Conservation (phyloP, 2,888 invertebrate species). For the Drosophila kambysellisi region DNA sequence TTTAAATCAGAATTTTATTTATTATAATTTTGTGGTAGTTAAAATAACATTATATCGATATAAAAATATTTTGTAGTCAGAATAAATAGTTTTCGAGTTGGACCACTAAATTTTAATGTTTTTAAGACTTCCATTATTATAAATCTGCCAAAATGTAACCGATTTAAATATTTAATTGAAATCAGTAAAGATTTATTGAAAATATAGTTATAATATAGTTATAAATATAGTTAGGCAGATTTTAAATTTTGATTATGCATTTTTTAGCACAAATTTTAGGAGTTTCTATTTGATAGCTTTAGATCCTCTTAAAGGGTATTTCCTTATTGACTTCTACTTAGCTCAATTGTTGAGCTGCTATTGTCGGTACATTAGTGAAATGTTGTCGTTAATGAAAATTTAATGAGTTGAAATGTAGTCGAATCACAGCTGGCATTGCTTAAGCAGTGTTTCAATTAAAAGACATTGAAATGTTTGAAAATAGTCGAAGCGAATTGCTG, state of each 20-base stretch:
- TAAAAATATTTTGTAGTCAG: not conserved
- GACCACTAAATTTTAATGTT: not conserved
- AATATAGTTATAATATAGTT: not conserved
- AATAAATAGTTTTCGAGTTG: not conserved
- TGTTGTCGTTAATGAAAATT: slow-evolving; percentile 53
- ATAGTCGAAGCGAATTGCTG: slow-evolving; percentile 38
- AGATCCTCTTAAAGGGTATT: not conserved
- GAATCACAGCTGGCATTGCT: slow-evolving; percentile 27
- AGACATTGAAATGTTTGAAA: slow-evolving; percentile 46
- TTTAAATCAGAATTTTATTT: not conserved
- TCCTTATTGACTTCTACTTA: not conserved
- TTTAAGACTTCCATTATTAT: not conserved
- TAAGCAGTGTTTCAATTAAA: slow-evolving; percentile 20
- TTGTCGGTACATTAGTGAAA: slow-evolving; percentile 31
- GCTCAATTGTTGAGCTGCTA: not conserved
- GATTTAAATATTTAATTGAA: not conserved
- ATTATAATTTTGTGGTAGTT: not conserved
- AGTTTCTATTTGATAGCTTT: not conserved
- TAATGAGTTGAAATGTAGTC: slow-evolving; percentile 50
- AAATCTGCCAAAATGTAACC: not conserved
- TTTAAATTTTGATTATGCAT: not conserved
- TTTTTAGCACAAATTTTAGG: not conserved
- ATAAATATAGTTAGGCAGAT: not conserved
- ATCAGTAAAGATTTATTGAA: not conserved
- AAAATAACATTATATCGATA: not conserved